Base-by-base conservation (phyloP, 1,140 invertebrate species). In the Saccostrea echinata region DNA sequence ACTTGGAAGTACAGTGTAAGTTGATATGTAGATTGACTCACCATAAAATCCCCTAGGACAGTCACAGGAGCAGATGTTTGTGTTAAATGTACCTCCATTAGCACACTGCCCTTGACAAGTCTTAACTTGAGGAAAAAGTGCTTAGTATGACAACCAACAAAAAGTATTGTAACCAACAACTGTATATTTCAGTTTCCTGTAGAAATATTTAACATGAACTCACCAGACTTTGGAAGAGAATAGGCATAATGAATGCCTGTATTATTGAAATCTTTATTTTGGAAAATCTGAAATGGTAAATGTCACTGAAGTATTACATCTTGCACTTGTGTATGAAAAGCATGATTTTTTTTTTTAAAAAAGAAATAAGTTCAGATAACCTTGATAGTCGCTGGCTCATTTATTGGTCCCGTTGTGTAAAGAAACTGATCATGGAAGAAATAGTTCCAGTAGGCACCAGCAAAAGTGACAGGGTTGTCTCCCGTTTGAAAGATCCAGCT, bases 31-130 rank as follows among this genome's bases (percentile, higher is more conserved):
- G 43, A 43, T 43, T 16, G 27, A 76, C 64, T 53, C 84, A 86
- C 84, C 84, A 24, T 80, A 82, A 33, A 57, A 86, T 76, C 61
- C 76, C n/a, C 33, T 11, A 13, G 88, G 33, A 52, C 88, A 89
- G 16, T 30, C 16, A 80, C 85, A 89, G 9, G 88, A 82, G 84
- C 88, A 89, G 21, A 84, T 27, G 12, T 35, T 61, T 30, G 24
- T 82, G 35, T 84, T 86, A 80, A 43, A 89, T 80, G 88, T 89
- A 0, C 88, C 88, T 24, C 85, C 61, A 55, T 89, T 86, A 12
- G 35, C 30, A 52, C 88, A 89, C 18, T 2, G 64, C 12, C 85
- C 85, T 21, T 82, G n/a, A 30, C 88, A 89, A 18, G 61, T 55
- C 6, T 51, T 43, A n/a, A 80, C 88, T 89, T 61, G 8, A 86